Evolutionary conservation across 2,888 invertebrate genomes (phyloP).

Genomic region (Drosophila bunnanda): DNA sequence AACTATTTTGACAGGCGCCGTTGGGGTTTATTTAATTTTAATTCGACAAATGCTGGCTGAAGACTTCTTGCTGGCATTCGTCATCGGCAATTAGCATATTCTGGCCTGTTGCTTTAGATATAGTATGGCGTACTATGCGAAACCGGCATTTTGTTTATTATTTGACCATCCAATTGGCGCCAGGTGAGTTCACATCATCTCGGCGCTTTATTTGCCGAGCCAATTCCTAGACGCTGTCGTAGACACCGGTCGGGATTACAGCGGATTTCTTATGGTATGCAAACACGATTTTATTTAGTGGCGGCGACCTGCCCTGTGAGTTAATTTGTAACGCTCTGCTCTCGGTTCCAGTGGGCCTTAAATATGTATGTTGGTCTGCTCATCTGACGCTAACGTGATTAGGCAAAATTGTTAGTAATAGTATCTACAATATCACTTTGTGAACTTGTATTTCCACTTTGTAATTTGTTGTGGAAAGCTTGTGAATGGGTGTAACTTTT

Average conservation of each 20-base stretch:
- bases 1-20: constrained; percentile 23
- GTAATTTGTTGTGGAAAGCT: constrained; percentile 20
- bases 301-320: not conserved
- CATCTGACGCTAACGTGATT: constrained; percentile 20
- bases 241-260: constrained; percentile 29
- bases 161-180: constrained; percentile 65
- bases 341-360: not conserved
- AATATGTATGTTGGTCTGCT: not conserved
- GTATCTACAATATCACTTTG: not conserved
- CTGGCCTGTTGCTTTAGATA: constrained; percentile 18
- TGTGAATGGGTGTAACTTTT: constrained; percentile 3
- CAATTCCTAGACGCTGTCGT: constrained; percentile 55
- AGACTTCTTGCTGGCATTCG: constrained; percentile 53
- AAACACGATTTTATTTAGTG: constrained; percentile 21
- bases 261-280: constrained; percentile 2
- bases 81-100: constrained; percentile 66
- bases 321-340: constrained; percentile 7
- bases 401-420: not conserved
- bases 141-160: constrained; percentile 63
- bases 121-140: constrained; percentile 19
- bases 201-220: constrained; percentile 40
- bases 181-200: constrained; percentile 58
- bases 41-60: constrained; percentile 35
- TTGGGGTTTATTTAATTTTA: constrained; percentile 39
- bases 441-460: constrained; percentile 23